Percentiles rank a stretch among this genome's conserved stretches.
phyloP scores from a whole-genome alignment of 2,113 vertebrate species.

The Nibea coibor region DNA sequence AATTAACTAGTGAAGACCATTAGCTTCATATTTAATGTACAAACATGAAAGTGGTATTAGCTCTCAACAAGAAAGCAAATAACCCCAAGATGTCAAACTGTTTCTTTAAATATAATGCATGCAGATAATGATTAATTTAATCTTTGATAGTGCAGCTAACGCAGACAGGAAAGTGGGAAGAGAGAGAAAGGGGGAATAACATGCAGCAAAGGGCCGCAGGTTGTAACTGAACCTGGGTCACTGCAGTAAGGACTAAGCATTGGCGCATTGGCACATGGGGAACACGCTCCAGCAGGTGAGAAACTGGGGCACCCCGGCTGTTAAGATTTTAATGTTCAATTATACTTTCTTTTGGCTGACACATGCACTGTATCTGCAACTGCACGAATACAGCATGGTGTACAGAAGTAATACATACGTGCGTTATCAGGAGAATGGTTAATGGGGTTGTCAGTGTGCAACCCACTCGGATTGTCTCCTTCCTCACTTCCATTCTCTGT shows the following conservation, averaged over 20 bases:
- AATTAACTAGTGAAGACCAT: background rate
- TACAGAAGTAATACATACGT: conserved; percentile 79
- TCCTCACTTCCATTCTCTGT: conserved; percentile 85
- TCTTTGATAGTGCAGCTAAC: background rate
- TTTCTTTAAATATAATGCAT: background rate
- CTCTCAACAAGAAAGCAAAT: background rate
- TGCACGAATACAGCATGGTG: background rate
- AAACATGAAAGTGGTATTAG: too few species aligned
- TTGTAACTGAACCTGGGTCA: too few species aligned
- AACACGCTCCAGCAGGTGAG: too few species aligned
- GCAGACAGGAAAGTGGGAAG: too few species aligned
- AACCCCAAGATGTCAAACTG: background rate
- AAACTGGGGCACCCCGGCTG: too few species aligned
- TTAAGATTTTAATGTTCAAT: too few species aligned
- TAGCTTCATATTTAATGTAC: too few species aligned
- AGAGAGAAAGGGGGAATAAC: too few species aligned
- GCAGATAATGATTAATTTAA: background rate
- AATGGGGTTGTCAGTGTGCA: conserved; percentile 88
- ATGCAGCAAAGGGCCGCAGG: too few species aligned
- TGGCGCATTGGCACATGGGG: too few species aligned
- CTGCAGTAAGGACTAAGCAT: too few species aligned
- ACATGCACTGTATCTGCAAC: background rate
- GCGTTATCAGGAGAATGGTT: conserved; percentile 85
- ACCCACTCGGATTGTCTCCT: conserved; percentile 83
- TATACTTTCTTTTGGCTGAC: background rate